Base-by-base conservation (phyloP, 2,797 vertebrate genomes). In the Ptychobarbus kaznakovi region DNA sequence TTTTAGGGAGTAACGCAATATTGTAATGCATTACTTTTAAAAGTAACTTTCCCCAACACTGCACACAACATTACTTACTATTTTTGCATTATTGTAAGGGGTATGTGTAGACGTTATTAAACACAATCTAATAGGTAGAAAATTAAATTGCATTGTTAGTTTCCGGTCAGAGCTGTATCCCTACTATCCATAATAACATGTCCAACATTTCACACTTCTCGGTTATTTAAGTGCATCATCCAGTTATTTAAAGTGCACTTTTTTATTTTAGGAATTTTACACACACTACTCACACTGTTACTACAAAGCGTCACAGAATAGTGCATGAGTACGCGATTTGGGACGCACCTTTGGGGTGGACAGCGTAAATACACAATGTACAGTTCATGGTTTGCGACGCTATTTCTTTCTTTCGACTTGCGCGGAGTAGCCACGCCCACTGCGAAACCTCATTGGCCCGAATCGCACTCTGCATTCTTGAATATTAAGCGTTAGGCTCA, bases 341-440 rank as follows among this genome's bases (percentile, higher is more conserved):
- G 56, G 56, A 58, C 1, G 56, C 56, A 12, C 56, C 56, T 61
- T n/a, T 58, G 56, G 16, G 9, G 3, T 20, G 46, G 16, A 20
- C 18, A 35, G 73, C 5, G 7, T 4, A 15, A 76, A 38, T 25
- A 78, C 75, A 42, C 15, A 42, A 25, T 78, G 75, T 61, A 16
- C 53, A 78, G 38, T 25, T 16, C 53, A 6, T 2, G 22, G 13
- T 74, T 74, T 18, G 25, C 15, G 49, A 53, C 49, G 20, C 49
- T 7, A 11, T 1, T 22, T 51, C 51, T 8, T 6, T 32, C 25
- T 74, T 51, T 32, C 10, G 46, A 6, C 25, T 20, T 3, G 13
- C 42, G n/a, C 70, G 25, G 18, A 2, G 22, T 72, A 58, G 40
- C 53, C 70, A 18, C 69, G 70, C 81, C 81, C 56, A 63, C 42